Percentiles rank a stretch among this genome's conserved stretches.
Conservation (phyloP, 2,888 invertebrate genomes). For the Dysmachus trigonus region DNA sequence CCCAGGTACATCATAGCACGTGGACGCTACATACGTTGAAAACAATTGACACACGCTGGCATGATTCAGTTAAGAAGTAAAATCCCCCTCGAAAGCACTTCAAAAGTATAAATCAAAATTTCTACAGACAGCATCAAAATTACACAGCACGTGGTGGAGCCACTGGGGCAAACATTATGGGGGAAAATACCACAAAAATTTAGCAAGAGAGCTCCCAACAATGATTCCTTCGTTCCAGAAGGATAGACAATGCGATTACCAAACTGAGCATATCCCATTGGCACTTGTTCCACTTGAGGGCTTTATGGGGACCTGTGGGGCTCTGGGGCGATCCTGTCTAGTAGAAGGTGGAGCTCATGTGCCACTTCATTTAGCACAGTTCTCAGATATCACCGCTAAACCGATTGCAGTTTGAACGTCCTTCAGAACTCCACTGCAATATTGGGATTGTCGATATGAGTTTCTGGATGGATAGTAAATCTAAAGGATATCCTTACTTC, state of each 20-base stretch:
- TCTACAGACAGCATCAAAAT: background rate
- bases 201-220: background rate
- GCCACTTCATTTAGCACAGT: conserved; percentile 2
- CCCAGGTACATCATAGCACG: background rate
- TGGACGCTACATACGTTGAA: background rate
- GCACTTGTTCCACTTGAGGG: background rate
- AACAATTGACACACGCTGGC: background rate
- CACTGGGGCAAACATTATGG: background rate
- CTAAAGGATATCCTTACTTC: background rate
- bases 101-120: background rate
- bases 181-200: background rate
- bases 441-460: background rate
- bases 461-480: background rate
- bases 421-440: background rate
- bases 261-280: background rate
- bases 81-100: background rate
- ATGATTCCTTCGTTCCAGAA: background rate
- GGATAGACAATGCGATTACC: background rate
- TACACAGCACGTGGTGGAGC: background rate
- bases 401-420: background rate
- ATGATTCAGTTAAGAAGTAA: background rate
- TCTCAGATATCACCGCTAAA: background rate
- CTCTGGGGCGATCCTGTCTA: background rate
- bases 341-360: background rate
- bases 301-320: background rate